Evolutionary conservation across 1,140 invertebrate species (phyloP).

Genomic region (Vanessa tameamea): DNA sequence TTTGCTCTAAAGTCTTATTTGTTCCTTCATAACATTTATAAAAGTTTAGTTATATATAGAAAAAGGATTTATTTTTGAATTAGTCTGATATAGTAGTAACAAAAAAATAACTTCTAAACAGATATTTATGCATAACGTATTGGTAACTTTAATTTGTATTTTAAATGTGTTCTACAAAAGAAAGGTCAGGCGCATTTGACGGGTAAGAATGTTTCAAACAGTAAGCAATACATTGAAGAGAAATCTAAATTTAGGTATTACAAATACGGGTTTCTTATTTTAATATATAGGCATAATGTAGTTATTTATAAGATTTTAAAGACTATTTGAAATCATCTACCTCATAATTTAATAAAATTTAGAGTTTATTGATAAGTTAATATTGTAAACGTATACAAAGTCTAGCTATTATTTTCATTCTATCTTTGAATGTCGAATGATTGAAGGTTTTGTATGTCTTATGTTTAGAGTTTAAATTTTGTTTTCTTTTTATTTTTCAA

Average conservation of each 20-base stretch:
- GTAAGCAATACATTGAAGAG: slow-evolving; percentile 22
- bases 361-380: slow-evolving; percentile 76
- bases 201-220: slow-evolving; percentile 15
- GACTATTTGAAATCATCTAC: slow-evolving; percentile 78
- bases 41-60: no score
- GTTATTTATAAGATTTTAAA: slow-evolving; percentile 69
- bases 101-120: no score
- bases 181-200: not conserved
- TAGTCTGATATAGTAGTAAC: no score
- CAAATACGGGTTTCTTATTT: slow-evolving; percentile 68
- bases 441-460: slow-evolving; percentile 67
- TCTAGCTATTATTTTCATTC: slow-evolving; percentile 64
- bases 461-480: slow-evolving; percentile 77
- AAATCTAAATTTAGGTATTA: slow-evolving; percentile 56
- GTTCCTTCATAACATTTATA: no score
- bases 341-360: slow-evolving; percentile 77
- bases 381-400: slow-evolving; percentile 67
- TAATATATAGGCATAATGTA: slow-evolving; percentile 58
- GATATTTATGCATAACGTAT: no score
- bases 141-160: no score
- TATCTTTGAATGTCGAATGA: slow-evolving; percentile 61
- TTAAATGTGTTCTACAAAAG: no score
- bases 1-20: no score
- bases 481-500: slow-evolving; percentile 76
- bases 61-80: no score